Evolutionary conservation across 2,888 invertebrate species (phyloP).

Genomic region (Conomelus anceps): DNA sequence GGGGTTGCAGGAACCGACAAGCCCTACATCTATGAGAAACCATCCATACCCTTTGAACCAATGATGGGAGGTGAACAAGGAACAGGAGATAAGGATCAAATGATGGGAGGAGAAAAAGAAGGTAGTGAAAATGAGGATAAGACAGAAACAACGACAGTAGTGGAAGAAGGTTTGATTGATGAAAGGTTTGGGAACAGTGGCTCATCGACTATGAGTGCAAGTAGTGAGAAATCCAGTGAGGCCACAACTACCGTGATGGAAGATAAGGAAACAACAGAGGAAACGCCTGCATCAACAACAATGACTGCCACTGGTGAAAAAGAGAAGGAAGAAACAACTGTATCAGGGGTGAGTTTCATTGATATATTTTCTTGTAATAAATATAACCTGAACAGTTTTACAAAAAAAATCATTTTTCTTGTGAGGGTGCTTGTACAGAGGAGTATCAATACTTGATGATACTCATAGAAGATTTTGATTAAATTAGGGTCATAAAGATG

Average conservation of each 20-base stretch:
- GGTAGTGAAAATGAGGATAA: too few relatives aligned
- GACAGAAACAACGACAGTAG: not conserved
- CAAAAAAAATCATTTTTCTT: too few relatives aligned
- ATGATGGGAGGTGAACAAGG: not conserved
- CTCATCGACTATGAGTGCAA: not conserved
- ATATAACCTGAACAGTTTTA: too few relatives aligned
- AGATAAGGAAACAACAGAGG: not conserved
- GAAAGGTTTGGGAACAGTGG: not conserved
- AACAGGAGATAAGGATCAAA: not conserved
- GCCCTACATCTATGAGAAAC: conserved; percentile 12
- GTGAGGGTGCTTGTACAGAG: too few relatives aligned
- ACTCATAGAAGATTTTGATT: too few relatives aligned
- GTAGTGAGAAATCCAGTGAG: not conserved
- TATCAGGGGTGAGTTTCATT: not conserved
- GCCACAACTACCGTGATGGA: not conserved
- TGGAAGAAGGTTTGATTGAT: not conserved
- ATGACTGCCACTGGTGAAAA: not conserved
- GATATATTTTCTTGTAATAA: not conserved
- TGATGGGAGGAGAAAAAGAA: not conserved
- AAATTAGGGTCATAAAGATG: too few relatives aligned
- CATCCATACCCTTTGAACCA: not conserved
- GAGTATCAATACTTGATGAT: too few relatives aligned
- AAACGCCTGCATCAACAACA: not conserved
- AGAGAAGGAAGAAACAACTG: not conserved
- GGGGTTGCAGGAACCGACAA: too few relatives aligned